Base-by-base conservation (phyloP, 2,888 invertebrate species). In the Neocrepidodera transversa region DNA sequence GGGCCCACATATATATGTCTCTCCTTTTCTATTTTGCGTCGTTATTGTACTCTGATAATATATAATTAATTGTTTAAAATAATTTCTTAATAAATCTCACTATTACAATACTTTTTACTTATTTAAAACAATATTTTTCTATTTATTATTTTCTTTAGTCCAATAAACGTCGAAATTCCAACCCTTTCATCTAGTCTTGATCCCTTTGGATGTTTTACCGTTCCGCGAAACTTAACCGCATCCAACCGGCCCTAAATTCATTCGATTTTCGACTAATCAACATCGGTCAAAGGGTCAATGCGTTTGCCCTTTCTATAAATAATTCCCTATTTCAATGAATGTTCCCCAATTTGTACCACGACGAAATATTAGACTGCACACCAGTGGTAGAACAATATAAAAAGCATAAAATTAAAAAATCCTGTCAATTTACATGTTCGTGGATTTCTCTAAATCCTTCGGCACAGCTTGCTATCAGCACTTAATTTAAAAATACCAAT, bases 231-330 rank as follows among this genome's bases (percentile, higher is more conserved):
- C 62, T 55, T 55, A 62, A 62, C 62, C 62, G 36, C 62, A 58
- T 32, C 51, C 58, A 51, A 54, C 58, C 43, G 38, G 42, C 52
- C 62, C 62, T 53, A 51, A 65, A 63, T 63, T 63, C 61, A 65
- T 65, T 61, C 63, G 62, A 62, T 65, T 62, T n/a, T 63, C 61
- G 47, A 60, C 62, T 65, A 65, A 63, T 63, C 65, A 63, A 63
- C 65, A 65, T 66, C 62, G 67, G 71, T 68, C 68, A 66, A 71
- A 71, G 69, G 70, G 68, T 69, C 65, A 68, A 69, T 71, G 68
- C 70, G 69, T 68, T 69, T 58, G 57, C 65, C 65, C 63, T 65
- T n/a, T 54, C 65, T 53, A 65, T 63, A 63, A 65, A 63, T 65
- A 65, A 65, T 63, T 63, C 65, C 59, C 50, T 49, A 61, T 61